Conservation (phyloP, 2,888 invertebrate species). For the Choristoneura rosaceana region DNA sequence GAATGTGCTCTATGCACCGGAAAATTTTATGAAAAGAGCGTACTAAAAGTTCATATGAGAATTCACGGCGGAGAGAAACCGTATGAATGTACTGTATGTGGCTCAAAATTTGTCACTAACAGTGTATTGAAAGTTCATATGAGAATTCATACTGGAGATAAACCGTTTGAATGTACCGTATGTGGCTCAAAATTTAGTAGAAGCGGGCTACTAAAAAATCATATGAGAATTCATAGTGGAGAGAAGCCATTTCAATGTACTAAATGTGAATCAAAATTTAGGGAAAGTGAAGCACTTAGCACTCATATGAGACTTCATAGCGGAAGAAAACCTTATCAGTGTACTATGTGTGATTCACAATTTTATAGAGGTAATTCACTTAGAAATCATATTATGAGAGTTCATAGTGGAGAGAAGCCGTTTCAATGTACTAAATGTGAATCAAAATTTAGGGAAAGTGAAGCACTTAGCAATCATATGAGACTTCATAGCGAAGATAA, state of each 20-base stretch:
- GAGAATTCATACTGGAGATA: background rate
- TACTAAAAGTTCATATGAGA: background rate
- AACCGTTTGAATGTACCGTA: too few species aligned
- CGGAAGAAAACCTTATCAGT: background rate
- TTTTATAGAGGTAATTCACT: constrained; percentile 15
- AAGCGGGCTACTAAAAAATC: too few species aligned
- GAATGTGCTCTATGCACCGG: too few species aligned
- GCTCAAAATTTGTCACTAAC: background rate
- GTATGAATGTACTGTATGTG: background rate
- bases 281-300: too few species aligned
- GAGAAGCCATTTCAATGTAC: too few species aligned
- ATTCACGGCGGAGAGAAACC: background rate
- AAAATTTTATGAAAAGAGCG: too few species aligned
- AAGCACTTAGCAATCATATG: too few species aligned
- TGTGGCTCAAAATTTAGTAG: background rate
- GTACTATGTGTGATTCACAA: constrained; percentile 40
- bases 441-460: background rate
- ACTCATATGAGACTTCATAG: too few species aligned
- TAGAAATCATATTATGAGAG: constrained; percentile 38
- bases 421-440: background rate
- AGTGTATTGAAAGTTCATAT: background rate
- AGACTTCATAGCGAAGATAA: too few species aligned
- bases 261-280: too few species aligned
- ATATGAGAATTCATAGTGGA: too few species aligned
- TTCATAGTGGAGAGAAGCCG: constrained; percentile 34